Percentiles rank a stretch among this genome's conserved stretches.
Evolutionary conservation across 2,113 vertebrate species (phyloP).

Genomic region (Brachyhypopomus occidentalis): DNA sequence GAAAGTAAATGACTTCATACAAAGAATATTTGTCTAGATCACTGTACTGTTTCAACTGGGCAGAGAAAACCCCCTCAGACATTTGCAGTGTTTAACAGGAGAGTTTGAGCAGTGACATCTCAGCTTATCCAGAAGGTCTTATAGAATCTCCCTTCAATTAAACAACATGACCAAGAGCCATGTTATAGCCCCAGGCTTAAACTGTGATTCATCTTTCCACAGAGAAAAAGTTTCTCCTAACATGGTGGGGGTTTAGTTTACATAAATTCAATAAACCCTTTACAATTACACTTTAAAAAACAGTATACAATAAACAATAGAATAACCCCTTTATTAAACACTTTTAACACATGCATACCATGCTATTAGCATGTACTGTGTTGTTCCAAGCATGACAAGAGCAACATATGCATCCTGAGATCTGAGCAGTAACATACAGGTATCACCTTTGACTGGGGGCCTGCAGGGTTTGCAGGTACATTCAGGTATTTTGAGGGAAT

Average conservation of each 20-base stretch:
- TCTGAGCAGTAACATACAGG: too few species aligned
- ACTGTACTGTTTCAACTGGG: background rate
- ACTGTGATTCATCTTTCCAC: constrained; percentile 72
- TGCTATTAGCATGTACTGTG: too few species aligned
- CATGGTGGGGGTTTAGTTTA: constrained; percentile 24
- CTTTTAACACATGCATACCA: too few species aligned
- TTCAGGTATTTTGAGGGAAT: too few species aligned
- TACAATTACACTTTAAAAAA: background rate
- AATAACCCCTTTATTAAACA: too few species aligned
- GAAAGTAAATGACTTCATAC: background rate
- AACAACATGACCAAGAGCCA: constrained; percentile 46
- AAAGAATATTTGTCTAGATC: background rate
- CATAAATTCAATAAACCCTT: constrained; percentile 23
- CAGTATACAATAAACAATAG: too few species aligned
- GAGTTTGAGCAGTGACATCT: background rate
- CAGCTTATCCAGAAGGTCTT: background rate
- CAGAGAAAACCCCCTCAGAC: background rate
- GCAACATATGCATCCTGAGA: too few species aligned
- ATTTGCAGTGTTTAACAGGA: background rate
- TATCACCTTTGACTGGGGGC: too few species aligned
- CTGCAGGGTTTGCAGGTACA: too few species aligned
- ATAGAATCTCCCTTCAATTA: too few species aligned
- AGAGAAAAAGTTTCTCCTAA: constrained; percentile 71
- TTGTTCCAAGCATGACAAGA: too few species aligned
- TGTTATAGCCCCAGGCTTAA: constrained; percentile 51